Conservation (phyloP, 2,113 vertebrate genomes). For the Pygoscelis antarcticus region DNA sequence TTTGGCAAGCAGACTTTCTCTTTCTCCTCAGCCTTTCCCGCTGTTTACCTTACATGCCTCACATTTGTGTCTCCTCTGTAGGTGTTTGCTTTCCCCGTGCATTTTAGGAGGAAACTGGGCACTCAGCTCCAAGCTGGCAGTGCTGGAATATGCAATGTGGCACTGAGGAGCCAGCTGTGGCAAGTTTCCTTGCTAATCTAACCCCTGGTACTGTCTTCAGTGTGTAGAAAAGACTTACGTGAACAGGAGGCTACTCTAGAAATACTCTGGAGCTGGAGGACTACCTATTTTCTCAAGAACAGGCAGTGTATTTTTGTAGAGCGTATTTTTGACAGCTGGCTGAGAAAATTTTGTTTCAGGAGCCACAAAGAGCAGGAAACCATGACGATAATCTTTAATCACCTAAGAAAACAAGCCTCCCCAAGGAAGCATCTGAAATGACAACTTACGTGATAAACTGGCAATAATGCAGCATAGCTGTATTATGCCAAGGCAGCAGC, state of each 20-base stretch:
- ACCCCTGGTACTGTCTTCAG: background rate
- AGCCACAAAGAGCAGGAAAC: background rate
- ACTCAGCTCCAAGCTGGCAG: background rate
- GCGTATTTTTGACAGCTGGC: background rate
- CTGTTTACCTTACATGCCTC: background rate
- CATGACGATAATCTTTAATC: background rate
- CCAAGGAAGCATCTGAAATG: background rate
- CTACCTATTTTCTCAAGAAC: background rate
- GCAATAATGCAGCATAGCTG: background rate
- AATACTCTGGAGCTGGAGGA: background rate
- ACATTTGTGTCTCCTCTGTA: background rate
- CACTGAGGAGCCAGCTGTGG: background rate
- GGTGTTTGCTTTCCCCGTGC: background rate
- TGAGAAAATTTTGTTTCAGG: background rate
- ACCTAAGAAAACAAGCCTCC: background rate
- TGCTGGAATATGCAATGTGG: background rate
- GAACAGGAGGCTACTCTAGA: background rate
- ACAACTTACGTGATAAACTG: rapidly evolving
- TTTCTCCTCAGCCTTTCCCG: background rate
- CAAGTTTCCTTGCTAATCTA: background rate
- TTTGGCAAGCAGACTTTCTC: background rate
- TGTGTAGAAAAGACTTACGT: background rate
- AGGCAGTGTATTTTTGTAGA: background rate
- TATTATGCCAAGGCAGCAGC: background rate
- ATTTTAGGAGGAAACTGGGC: background rate